Evolutionary conservation across 1,140 invertebrate genomes (phyloP), one percentile per base, ranked within the genome.

Genomic region (Calliphora vicina): DNA sequence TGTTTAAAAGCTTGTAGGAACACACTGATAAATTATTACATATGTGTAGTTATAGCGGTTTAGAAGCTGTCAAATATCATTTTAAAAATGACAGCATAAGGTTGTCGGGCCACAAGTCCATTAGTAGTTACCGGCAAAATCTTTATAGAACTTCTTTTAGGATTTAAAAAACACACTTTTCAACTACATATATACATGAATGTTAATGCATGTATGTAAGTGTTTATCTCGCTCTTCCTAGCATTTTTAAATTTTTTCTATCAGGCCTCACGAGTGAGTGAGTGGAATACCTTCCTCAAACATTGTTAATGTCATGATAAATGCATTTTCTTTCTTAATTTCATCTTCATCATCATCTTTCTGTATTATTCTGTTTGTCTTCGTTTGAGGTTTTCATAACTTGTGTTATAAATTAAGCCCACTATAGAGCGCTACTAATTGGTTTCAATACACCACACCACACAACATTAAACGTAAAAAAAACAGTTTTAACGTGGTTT

Each of bases 371-470:
- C 72, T 27, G 25, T 73, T 73, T 57, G 50, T 17, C 12, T 57
- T n/a, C n/a, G 15, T n/a, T 57, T 57, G 50, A 57, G 13, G 50
- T 57, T 57, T 57, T 23, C 20, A 67, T 23, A 67, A 67, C n/a
- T 67, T 67, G 20, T 25, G 61, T 42, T 42, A 43, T n/a, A 20
- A 78, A 43, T 43, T 25, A 78, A 26, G 35, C 35, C n/a, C 42
- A 78, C 23, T 43, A 78, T 25, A 43, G 74, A 78, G 74, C 74
- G 74, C 74, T 78, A 78, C 74, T 78, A 78, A 78, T 78, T 78
- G 74, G 74, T 78, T 78, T 78, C 74, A 78, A 78, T 78, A 78
- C 74, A 43, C 35, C 35, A 78, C 74, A 78, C n/a, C n/a, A 23
- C 10, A 67, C n/a, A 67, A 23, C 61, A 20, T 23, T 17, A 57